A percentile compares a stretch with the other conserved stretches of the same genome.
phyloP scores from a whole-genome alignment of 35 echinoderm and acorn worm genomes.

The Chiridota heheva region DNA sequence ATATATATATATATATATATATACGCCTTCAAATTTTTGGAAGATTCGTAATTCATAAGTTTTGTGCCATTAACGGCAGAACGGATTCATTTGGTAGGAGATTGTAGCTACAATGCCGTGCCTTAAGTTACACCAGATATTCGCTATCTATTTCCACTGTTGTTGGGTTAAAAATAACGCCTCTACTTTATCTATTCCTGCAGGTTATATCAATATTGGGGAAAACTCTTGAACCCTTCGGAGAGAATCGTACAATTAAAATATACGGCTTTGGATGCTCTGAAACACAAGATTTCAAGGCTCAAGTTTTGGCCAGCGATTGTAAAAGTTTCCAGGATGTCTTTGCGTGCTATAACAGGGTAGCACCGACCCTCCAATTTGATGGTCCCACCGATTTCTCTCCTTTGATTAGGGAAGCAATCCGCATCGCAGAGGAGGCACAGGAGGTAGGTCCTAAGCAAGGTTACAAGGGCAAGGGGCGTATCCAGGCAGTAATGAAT shows the following conservation, averaged over 20 bases:
- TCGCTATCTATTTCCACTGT: too few relatives aligned
- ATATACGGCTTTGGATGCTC: slow-evolving; percentile 86
- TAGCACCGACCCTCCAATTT: slow-evolving; percentile 61
- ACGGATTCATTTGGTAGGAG: too few relatives aligned
- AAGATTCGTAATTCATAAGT: too few relatives aligned
- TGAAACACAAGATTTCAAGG: slow-evolving; percentile 73
- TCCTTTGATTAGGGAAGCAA: slow-evolving; percentile 72
- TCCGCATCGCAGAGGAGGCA: slow-evolving; percentile 76
- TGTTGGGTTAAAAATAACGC: too few relatives aligned
- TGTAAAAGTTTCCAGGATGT: slow-evolving; percentile 84
- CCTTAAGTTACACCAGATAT: too few relatives aligned
- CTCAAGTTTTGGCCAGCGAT: slow-evolving; percentile 22
- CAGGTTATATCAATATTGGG: slow-evolving; percentile 90
- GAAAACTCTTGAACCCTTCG: slow-evolving; percentile 82
- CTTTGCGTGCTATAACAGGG: slow-evolving; percentile 66
- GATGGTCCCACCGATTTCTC: slow-evolving; percentile 96
- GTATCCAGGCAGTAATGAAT: too few relatives aligned
- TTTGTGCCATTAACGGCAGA: too few relatives aligned
- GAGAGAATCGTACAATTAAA: slow-evolving; percentile 81
- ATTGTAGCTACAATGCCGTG: too few relatives aligned
- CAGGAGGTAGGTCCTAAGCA: slow-evolving; percentile 47
- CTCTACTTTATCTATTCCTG: slow-evolving; percentile 1
- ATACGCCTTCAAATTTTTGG: too few relatives aligned
- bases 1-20: too few relatives aligned
- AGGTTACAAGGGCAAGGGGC: too few relatives aligned